These are phyloP conservation scores for Bombus cullumanus DNA, from an alignment of 1,140 invertebrate genomes.

Conservation along the genomic window DNA sequence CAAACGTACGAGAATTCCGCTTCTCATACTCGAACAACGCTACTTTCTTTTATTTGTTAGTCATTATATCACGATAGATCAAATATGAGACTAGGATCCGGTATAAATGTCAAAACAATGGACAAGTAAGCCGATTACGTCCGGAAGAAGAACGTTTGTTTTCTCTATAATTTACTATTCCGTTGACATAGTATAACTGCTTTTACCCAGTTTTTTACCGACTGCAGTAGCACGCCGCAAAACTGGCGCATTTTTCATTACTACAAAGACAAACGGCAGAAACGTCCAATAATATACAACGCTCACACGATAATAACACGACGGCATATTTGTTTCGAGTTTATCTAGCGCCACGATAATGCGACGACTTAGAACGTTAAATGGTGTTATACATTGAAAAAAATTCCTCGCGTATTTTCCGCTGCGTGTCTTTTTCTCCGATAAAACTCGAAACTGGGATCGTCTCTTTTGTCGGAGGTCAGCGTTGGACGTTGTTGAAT, in stretches of 20 bases:
- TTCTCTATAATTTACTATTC: slow-evolving; percentile 2
- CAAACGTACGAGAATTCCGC: background rate
- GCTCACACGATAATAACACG: too few relatives aligned
- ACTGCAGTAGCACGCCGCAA: background rate
- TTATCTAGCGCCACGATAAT: background rate
- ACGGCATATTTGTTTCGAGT: slow-evolving; percentile 11
- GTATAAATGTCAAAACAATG: slow-evolving; percentile 26
- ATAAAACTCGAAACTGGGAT: background rate
- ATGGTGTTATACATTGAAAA: background rate
- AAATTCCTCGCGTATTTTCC: background rate
- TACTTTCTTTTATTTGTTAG: background rate
- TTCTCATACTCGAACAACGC: background rate
- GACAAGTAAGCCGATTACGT: slow-evolving; percentile 21
- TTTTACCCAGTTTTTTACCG: background rate
- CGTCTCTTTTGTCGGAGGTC: slow-evolving; percentile 18
- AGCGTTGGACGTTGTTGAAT: background rate
- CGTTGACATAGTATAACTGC: background rate
- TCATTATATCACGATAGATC: background rate
- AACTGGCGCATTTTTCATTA: slow-evolving; percentile 15
- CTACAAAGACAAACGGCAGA: background rate
- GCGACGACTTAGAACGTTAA: background rate
- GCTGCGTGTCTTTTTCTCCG: too few relatives aligned
- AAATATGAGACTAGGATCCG: background rate
- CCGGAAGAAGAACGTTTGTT: slow-evolving; percentile 12
- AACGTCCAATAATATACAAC: background rate